Evolutionary conservation across 1,140 invertebrate species (phyloP), one percentile per base, ranked within the genome.

Genomic region (Apis laboriosa): DNA sequence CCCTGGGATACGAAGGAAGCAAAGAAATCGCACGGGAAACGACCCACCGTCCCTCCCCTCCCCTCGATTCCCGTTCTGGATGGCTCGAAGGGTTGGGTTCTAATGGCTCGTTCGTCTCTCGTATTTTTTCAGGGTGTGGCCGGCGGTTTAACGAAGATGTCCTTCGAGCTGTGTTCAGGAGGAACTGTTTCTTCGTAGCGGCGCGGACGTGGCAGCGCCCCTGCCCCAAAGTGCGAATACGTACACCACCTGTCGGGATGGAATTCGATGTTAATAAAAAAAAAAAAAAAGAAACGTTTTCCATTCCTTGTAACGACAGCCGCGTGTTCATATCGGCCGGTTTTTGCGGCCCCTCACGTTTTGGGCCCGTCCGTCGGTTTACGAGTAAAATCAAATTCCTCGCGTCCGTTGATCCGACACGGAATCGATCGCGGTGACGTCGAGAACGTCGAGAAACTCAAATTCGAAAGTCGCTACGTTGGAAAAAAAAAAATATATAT

Each of bases 81-180:
- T 49, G 56, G 49, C 28, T 55, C 34, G 67, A 43, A 55, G 58
- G 77, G 77, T 63, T 63, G 77, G 58, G 68, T 80, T 80, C 21
- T 76, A 76, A 81, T 80, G 19, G 56, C 24, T 66, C 55, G 28
- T 49, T 80, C 55, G 43, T 58, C 61, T 87, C 51, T 63, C 1
- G 53, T 67, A 51, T 83, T 88, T 95, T 63, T 95, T 7, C 95
- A 95, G 95, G 90, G 95, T 95, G 80, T 95, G 95, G 95, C 95
- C 95, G 90, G 94, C 95, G 87, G 95, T 95, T 94, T 95, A 95
- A 95, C 94, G 90, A 92, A 92, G 89, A 92, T 51, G 80, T 88
- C 84, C 83, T 75, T 85, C 84, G 86, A 86, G 76, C 90, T 77
- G 87, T 90, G 73, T 88, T 77, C 77, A 87, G 77, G 84, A 84